phyloP scores from a whole-genome alignment of 2,888 invertebrate genomes.

The Serrognathus titanus region DNA sequence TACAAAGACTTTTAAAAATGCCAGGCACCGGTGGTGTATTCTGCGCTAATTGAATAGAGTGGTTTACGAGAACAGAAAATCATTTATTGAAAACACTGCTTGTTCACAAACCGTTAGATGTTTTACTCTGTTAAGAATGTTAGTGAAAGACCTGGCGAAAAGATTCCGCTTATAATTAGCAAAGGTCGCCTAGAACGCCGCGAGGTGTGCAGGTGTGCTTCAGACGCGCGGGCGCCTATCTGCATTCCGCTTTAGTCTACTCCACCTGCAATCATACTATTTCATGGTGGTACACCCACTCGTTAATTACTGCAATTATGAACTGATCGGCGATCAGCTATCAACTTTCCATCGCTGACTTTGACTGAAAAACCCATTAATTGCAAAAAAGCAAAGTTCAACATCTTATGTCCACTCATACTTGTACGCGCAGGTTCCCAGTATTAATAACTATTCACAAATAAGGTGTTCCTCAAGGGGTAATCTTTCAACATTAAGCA shows the following conservation, averaged over 20 bases:
- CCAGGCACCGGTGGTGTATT: neutral
- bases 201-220: slow-evolving; percentile 48
- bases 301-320: slow-evolving; percentile 10
- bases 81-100: slow-evolving; percentile 7
- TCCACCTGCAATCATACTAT: slow-evolving; percentile 23
- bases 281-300: slow-evolving; percentile 9
- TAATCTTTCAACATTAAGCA: too few species aligned
- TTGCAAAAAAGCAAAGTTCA: too few species aligned
- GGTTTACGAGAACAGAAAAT: neutral
- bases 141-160: slow-evolving; percentile 29
- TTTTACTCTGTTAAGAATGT: slow-evolving; percentile 16
- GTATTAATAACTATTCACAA: too few species aligned
- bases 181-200: slow-evolving; percentile 46
- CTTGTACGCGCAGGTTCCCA: too few species aligned
- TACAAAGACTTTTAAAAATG: neutral
- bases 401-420: too few species aligned
- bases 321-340: neutral
- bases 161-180: slow-evolving; percentile 44
- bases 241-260: slow-evolving; percentile 36
- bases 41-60: neutral
- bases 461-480: too few species aligned
- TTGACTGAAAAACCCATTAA: too few species aligned
- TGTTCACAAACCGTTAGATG: slow-evolving; percentile 13
- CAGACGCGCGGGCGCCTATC: slow-evolving; percentile 45
- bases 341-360: neutral